phyloP scores from a whole-genome alignment of 30 jellyfish, hydroid and myxozoan species.

The Euphysa ruthae region DNA sequence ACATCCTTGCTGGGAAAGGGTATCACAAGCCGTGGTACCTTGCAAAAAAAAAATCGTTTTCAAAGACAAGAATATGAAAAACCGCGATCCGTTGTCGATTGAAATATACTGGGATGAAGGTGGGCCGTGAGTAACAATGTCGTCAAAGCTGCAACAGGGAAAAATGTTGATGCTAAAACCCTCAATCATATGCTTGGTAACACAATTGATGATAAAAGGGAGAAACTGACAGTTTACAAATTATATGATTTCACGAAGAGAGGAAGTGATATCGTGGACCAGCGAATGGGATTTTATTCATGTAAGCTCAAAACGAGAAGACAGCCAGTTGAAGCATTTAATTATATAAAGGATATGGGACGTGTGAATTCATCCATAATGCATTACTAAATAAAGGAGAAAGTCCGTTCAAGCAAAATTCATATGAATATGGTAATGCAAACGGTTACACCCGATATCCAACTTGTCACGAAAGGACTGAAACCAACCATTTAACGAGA shows the following conservation, averaged over 20 bases:
- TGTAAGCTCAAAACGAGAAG: background rate
- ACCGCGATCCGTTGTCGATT: background rate
- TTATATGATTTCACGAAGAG: slow-evolving; percentile 27
- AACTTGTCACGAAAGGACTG: background rate
- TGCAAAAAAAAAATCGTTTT: slow-evolving; percentile 19
- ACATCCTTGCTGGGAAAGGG: slow-evolving; percentile 6
- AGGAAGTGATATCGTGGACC: slow-evolving; percentile 29
- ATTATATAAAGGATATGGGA: slow-evolving; percentile 4
- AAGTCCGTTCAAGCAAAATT: slow-evolving; percentile 3
- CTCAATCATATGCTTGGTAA: slow-evolving; percentile 13
- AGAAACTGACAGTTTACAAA: slow-evolving; percentile 22
- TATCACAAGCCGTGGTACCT: slow-evolving; percentile 14
- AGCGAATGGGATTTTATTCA: slow-evolving; percentile 15
- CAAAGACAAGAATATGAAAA: background rate
- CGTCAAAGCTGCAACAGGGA: slow-evolving; percentile 12
- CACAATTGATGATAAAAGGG: slow-evolving; percentile 17
- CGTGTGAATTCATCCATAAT: slow-evolving; percentile 29
- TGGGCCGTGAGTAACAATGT: background rate
- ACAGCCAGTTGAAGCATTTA: slow-evolving; percentile 21
- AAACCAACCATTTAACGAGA: background rate
- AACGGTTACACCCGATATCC: slow-evolving; percentile 11
- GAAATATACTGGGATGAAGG: slow-evolving; percentile 13
- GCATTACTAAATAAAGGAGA: background rate
- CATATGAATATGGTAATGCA: slow-evolving; percentile 18
- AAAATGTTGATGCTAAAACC: slow-evolving; percentile 8